Percentiles rank a stretch among this genome's conserved stretches.
Conservation (phyloP, 2,888 invertebrate genomes). For the Linnaemya tessellans region DNA sequence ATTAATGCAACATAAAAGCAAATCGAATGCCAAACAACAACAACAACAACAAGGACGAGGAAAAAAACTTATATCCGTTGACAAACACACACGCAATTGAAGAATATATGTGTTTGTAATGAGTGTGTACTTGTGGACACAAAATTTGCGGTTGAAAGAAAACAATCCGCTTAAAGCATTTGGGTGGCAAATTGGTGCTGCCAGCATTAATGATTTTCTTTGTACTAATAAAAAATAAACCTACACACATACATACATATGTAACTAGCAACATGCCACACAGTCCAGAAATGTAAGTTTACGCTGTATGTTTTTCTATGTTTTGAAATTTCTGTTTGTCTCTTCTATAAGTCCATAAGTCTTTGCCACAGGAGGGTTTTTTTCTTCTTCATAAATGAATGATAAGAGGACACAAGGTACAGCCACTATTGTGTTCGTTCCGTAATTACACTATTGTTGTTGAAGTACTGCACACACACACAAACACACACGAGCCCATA, state of each 20-base stretch:
- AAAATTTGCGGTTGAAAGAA: constrained; percentile 67
- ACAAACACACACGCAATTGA: constrained; percentile 54
- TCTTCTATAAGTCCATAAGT: constrained; percentile 66
- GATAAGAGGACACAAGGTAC: constrained; percentile 18
- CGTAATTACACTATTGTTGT: constrained; percentile 71
- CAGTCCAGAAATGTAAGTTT: constrained; percentile 36
- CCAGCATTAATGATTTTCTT: constrained; percentile 36
- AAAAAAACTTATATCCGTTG: constrained; percentile 19
- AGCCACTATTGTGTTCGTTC: constrained; percentile 67
- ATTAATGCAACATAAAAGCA: constrained; percentile 69
- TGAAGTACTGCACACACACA: constrained; percentile 48
- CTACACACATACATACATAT: not conserved
- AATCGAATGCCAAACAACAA: constrained; percentile 34
- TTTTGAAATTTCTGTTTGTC: constrained; percentile 38
- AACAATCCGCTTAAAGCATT: constrained; percentile 72
- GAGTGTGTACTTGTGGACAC: not conserved
- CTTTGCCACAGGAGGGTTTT: constrained; percentile 62
- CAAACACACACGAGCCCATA: constrained; percentile 1
- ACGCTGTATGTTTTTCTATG: constrained; percentile 45
- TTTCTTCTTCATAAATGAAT: constrained; percentile 7
- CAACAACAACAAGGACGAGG: not conserved
- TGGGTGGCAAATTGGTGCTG: constrained; percentile 69
- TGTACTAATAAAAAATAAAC: not conserved
- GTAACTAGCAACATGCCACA: constrained; percentile 18
- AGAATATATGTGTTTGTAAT: not conserved